Evolutionary conservation across 92 coral and sea anemone genomes (phyloP), one percentile per base, ranked within the genome.

Genomic region (Scolanthus callimorphus): DNA sequence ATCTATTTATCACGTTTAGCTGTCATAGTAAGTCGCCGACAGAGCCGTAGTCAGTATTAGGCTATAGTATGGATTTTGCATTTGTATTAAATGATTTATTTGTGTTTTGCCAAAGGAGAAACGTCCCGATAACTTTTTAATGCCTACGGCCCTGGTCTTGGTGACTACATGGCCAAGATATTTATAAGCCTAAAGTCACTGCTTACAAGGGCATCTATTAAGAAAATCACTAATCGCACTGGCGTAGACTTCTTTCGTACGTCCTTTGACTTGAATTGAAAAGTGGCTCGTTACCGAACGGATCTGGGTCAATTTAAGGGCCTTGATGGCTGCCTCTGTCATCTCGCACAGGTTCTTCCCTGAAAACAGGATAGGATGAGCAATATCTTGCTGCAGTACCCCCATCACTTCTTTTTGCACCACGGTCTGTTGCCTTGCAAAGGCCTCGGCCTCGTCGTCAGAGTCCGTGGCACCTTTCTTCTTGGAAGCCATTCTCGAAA

Each of bases 401-500:
- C 15, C 8, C 15, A 34, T 6, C 6, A 34, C 41, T 34, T 34
- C 41, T 34, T 34, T 15, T 6, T 34, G 41, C 8, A 34, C 41
- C 15, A 15, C 6, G 41, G 41, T n/a, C 41, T 62, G 68, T 43
- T 62, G 57, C 37, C 39, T 62, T 13, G 29, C 26, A 31, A 62
- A 62, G 13, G 43, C 69, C 30, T 22, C 58, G 2, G 69, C 69
- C 52, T 62, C 69, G 17, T 44, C 39, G 30, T 62, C 69, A 10
- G 57, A 62, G 34, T 24, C 69, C 20, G 69, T 43, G 34, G 69
- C 69, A 22, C 31, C 57, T 45, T 49, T 44, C 27, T 25, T 43
- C 69, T 45, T 62, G 21, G 59, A 43, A 24, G 69, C 57, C 57
- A 62, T 43, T 43, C 69, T 43, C 17, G 59, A 60, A 38, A 63